Evolutionary conservation across 2,113 vertebrate species (phyloP), one percentile per base, ranked within the genome.

Genomic region (Microcebus ravelobensis): DNA sequence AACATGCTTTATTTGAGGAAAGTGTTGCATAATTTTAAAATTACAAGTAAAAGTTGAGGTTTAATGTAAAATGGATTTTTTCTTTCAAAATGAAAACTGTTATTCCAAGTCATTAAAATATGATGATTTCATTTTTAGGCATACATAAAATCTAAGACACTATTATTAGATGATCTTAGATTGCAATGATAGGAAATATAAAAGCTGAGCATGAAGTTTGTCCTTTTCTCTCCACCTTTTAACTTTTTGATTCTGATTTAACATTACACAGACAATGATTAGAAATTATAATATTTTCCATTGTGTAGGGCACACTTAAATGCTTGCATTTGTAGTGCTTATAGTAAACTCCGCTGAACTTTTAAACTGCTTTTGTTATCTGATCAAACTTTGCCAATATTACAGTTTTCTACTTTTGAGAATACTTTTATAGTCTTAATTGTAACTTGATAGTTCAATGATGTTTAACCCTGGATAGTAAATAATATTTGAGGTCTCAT

Each of bases 241-340:
- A 96, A 80, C 73, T 59, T 94, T 93, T 95, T 82, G 18, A 82
- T 79, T 95, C 68, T 88, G 61, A 18, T 73, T 96, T 97, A 95
- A 50, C 42, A 87, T 87, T 50, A 85, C 25, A 52, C 21, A 79
- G 59, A 92, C 67, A 87, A 95, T 88, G 25, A 57, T 57, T 85
- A 9, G 29, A 91, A 96, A 86, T 65, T 85, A 45, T 23, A 93
- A 48, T 70, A 82, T 87, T 95, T 96, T 67, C 50, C n/a, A 71
- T 34, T 93, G 36, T 45, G 25, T 42, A 50, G 2, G 71, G 34
- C 8, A 57, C 2, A 63, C 67, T 85, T 87, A 74, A 88, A 94
- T 87, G 73, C 20, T 92, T 88, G 27, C 45, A 27, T 57, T 79
- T 61, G 50, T 74, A 91, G 17, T 74, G 7, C 12, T 88, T 96